Percentiles rank a stretch among this genome's conserved stretches.
Evolutionary conservation across 1,140 invertebrate genomes (phyloP).

Genomic region (Coenobita brevimanus): DNA sequence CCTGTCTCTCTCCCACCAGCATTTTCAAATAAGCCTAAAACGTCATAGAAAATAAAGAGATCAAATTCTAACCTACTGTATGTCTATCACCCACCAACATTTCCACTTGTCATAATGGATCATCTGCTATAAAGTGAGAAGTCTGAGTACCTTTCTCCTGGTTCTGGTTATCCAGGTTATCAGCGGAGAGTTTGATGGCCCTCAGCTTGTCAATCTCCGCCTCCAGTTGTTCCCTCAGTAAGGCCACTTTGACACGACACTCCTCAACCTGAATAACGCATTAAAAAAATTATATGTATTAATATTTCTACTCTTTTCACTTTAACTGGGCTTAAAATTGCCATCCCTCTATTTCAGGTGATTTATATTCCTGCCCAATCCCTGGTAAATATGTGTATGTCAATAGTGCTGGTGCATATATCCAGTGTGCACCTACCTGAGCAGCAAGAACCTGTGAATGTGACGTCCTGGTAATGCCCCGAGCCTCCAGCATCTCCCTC

Average conservation of each 20-base stretch:
- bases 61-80: too few relatives aligned
- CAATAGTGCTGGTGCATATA: background rate
- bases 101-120: too few relatives aligned
- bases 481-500: constrained; percentile 24
- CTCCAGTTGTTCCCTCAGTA: constrained; percentile 55
- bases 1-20: too few relatives aligned
- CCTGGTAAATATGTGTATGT: background rate
- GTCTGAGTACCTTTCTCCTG: constrained; percentile 58
- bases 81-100: too few relatives aligned
- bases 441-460: background rate
- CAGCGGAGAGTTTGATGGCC: constrained; percentile 48
- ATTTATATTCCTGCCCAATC: too few relatives aligned
- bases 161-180: constrained; percentile 57
- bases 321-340: too few relatives aligned
- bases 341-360: too few relatives aligned
- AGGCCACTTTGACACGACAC: constrained; percentile 43
- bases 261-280: constrained; percentile 39
- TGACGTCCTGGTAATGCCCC: constrained; percentile 19
- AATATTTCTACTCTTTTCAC: background rate
- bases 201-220: constrained; percentile 48
- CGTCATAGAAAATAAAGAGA: too few relatives aligned
- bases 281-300: background rate
- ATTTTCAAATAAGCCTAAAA: too few relatives aligned
- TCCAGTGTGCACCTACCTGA: constrained; percentile 2
- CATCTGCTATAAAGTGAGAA: too few relatives aligned